Evolutionary conservation across 2,888 invertebrate genomes (phyloP).

Genomic region (Acronicta leporina): DNA sequence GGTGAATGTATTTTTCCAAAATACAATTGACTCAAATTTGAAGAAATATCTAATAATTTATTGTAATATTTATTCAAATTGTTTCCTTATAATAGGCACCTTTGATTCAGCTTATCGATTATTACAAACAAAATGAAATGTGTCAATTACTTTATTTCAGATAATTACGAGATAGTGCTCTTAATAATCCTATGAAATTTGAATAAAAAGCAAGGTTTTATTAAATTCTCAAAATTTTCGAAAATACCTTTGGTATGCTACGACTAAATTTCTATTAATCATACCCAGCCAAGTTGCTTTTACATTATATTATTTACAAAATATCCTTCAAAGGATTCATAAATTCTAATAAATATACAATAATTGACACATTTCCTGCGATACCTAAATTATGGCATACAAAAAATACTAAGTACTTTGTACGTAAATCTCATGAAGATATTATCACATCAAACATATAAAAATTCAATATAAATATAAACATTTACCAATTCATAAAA

Average conservation of each 20-base stretch:
- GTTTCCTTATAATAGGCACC: conserved; percentile 72
- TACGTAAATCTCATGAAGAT: conserved; percentile 70
- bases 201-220: not conserved
- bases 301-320: conserved; percentile 37
- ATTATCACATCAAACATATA: conserved; percentile 65
- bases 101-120: conserved; percentile 80
- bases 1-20: conserved; percentile 22
- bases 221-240: conserved; percentile 16
- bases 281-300: conserved; percentile 12
- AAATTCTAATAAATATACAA: conserved; percentile 20
- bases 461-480: conserved; percentile 37
- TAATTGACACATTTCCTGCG: conserved; percentile 53
- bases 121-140: conserved; percentile 59
- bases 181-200: conserved; percentile 4
- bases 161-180: not conserved
- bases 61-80: conserved; percentile 47
- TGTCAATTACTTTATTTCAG: conserved; percentile 53
- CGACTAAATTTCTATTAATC: conserved; percentile 21
- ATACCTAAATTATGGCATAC: conserved; percentile 68
- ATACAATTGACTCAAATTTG: conserved; percentile 19
- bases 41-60: conserved; percentile 20
- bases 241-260: conserved; percentile 40
- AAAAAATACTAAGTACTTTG: conserved; percentile 77
- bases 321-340: conserved; percentile 3
- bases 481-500: conserved; percentile 22